Conservation (phyloP, 2,888 invertebrate species). For the Lamellibrachia columna region DNA sequence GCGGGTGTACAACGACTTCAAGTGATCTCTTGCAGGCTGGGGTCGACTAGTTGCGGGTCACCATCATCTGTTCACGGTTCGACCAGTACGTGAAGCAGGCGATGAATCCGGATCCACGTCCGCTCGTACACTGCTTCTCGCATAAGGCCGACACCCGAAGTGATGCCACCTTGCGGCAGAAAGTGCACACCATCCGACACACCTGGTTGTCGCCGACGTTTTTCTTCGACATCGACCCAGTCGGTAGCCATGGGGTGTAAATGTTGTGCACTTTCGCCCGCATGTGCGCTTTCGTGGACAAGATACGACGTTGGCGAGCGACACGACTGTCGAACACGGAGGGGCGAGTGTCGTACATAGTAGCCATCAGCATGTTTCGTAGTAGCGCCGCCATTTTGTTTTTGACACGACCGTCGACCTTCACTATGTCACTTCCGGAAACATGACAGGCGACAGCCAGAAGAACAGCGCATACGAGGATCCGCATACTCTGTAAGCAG, state of each 20-base stretch:
- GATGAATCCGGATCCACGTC: neutral
- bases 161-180: neutral
- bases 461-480: neutral
- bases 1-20: too few relatives aligned
- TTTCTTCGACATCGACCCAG: conserved; percentile 3
- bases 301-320: too few relatives aligned
- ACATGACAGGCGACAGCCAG: conserved; percentile 5
- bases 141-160: neutral
- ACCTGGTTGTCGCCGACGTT: neutral
- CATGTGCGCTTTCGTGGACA: neutral
- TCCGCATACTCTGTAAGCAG: neutral
- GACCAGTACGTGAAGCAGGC: neutral
- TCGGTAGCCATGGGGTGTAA: neutral
- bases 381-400: neutral
- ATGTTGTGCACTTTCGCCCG: neutral
- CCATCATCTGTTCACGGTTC: conserved; percentile 4
- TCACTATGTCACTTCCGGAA: neutral
- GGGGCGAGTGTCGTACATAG: too few relatives aligned
- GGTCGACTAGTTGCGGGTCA: neutral
- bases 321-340: neutral
- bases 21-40: neutral
- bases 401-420: neutral
- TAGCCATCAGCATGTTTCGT: neutral
- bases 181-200: conserved; percentile 5
- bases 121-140: conserved; percentile 10